phyloP scores from a whole-genome alignment of 2,888 invertebrate genomes.

The Pandemis cinnamomeana region DNA sequence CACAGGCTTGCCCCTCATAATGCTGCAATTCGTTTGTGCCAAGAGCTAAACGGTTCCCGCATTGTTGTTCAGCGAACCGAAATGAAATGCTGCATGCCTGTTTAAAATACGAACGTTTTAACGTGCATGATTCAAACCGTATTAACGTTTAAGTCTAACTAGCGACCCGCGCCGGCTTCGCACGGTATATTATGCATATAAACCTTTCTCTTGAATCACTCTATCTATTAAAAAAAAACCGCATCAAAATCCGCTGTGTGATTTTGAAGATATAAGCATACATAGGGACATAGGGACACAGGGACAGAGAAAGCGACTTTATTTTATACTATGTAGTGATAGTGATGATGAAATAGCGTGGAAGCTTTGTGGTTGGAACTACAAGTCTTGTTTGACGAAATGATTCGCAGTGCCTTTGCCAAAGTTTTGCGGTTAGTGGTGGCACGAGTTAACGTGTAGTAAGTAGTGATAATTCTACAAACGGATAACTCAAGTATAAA shows the following conservation, averaged over 20 bases:
- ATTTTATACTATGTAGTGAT: too few relatives aligned
- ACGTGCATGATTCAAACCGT: neutral
- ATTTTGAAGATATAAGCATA: too few relatives aligned
- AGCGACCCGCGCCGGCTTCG: too few relatives aligned
- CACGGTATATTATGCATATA: too few relatives aligned
- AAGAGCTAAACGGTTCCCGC: neutral
- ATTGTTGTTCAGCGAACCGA: conserved; percentile 14
- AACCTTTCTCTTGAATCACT: too few relatives aligned
- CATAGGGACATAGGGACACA: too few relatives aligned
- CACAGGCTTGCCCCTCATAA: neutral
- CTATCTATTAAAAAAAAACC: too few relatives aligned
- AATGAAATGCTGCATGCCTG: conserved; percentile 15
- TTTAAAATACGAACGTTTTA: neutral
- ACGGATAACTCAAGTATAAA: too few relatives aligned
- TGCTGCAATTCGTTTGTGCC: neutral
- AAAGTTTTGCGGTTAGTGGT: neutral
- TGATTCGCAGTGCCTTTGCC: neutral
- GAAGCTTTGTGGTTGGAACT: neutral
- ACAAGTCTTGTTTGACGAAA: conserved; percentile 1
- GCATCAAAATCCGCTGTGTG: too few relatives aligned
- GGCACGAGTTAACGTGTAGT: neutral
- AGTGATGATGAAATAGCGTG: neutral
- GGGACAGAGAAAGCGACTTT: too few relatives aligned
- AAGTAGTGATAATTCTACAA: too few relatives aligned
- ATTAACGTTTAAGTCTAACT: neutral